A percentile compares a stretch with the other conserved stretches of the same genome.
These are phyloP conservation scores for Malurus melanocephalus DNA, from an alignment of 2,113 vertebrate genomes.

Conservation along the genomic window DNA sequence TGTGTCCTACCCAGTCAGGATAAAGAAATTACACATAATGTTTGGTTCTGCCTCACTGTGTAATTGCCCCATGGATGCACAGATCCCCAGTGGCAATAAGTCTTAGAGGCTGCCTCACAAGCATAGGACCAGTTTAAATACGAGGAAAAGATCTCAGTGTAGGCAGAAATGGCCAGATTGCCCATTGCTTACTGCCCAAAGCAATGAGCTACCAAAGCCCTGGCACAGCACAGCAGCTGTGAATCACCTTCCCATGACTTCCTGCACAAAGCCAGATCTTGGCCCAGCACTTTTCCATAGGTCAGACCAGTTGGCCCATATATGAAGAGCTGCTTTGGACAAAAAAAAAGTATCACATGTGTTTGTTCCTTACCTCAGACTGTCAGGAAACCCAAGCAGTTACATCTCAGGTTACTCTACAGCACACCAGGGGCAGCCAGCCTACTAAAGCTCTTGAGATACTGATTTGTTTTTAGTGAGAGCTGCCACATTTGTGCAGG, in stretches of 20 bases:
- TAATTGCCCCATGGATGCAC: background rate
- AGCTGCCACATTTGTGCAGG: background rate
- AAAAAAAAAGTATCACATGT: background rate
- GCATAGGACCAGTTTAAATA: background rate
- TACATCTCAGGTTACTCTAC: background rate
- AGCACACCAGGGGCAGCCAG: background rate
- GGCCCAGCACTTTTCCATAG: background rate
- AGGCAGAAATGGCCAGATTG: background rate
- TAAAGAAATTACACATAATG: background rate
- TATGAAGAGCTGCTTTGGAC: background rate
- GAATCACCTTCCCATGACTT: conserved; percentile 40
- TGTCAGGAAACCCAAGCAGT: background rate
- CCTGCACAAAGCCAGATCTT: background rate
- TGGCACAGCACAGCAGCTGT: background rate
- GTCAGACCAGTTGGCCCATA: background rate
- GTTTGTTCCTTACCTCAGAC: background rate
- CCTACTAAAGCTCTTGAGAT: background rate
- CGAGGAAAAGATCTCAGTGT: background rate
- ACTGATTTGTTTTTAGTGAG: background rate
- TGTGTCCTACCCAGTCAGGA: background rate
- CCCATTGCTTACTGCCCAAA: background rate
- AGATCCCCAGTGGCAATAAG: background rate
- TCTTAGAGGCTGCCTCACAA: background rate
- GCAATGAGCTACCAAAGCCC: background rate
- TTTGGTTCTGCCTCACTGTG: background rate